Evolutionary conservation across 2,888 invertebrate genomes (phyloP), one percentile per base, ranked within the genome.

Genomic region (Baronia brevicornis): DNA sequence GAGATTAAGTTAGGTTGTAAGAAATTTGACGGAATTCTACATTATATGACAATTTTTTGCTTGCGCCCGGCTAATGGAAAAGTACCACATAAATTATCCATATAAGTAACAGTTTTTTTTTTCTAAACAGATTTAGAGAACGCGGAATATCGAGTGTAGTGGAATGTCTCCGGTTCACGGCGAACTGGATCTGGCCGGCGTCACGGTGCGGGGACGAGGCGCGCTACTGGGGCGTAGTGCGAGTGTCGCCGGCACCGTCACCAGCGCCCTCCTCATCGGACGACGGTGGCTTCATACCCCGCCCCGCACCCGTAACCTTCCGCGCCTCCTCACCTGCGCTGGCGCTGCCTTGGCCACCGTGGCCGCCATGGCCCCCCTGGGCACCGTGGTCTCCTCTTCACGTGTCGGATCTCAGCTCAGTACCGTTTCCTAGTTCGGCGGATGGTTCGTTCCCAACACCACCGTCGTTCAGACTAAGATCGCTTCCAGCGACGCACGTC

Each of bases 81-180:
- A n/a, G n/a, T n/a, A n/a, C n/a, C n/a, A n/a, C n/a, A n/a, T n/a
- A n/a, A n/a, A n/a, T n/a, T n/a, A n/a, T n/a, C n/a, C n/a, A n/a
- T n/a, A n/a, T n/a, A n/a, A n/a, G n/a, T n/a, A n/a, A n/a, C n/a
- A n/a, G 12, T 13, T 8, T n/a, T 23, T 23, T 32, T 5, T 47
- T 44, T 63, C 58, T 46, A 28, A 36, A 11, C 86, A 94, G 94
- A 94, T 90, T 91, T 92, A 91, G 93, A 90, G 90, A 93, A 91
- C 89, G 93, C 93, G 88, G 94, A 94, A 90, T 94, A 94, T 92
- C 94, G 92, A 91, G 94, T 94, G 84, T 94, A 89, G 91, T 88
- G 79, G 88, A 91, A 55, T 85, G 85, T 62, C 52, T 85, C 60
- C 77, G 80, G 46, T 84, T 85, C 58, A 79, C 82, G 47, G 78